Base-by-base conservation (phyloP, 2,113 vertebrate species). In the Paedocypris sp. region DNA sequence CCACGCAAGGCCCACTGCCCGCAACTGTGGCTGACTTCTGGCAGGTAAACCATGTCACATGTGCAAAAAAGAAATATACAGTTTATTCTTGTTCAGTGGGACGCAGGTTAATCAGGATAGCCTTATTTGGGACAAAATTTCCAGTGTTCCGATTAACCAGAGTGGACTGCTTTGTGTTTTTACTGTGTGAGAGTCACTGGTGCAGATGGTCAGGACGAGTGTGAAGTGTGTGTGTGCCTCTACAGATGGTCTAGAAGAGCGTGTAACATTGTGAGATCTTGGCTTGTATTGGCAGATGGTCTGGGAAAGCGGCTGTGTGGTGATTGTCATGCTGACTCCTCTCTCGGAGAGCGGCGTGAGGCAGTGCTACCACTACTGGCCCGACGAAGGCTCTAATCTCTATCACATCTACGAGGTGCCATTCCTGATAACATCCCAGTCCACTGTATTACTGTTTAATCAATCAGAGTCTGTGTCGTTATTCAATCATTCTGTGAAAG, bases 281-380 rank as follows among this genome's bases (percentile, higher is more conserved):
- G 12, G 36, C 16, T 46, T 77, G 71, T n/a, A n/a, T n/a, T n/a
- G n/a, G n/a, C 87, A 99, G 95, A 98, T 99, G 95, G 94, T 98
- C 49, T 99, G 95, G 95, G 95, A 99, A 83, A 96, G 91, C 35
- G 93, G 95, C 77, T 97, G 93, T 29, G 91, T 92, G 41, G 94
- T 97, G 64, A 87, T 98, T 15, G 92, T 97, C 42, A 97, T 98
- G 94, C 82, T 99, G 78, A 91, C 93, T 0, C 90, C 95, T 29
- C 87, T 99, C 0, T 61, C 87, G 0, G 94, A 99, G 80, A 88
- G 82, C n/a, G 90, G 93, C 47, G 82, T 93, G 77, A 90, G 91
- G 48, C 95, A 99, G 84, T 96, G 93, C 75, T 83, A 91, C 82
- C 94, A 90, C 79, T 99, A 99, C 75, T 99, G 95, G 95, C 95